Evolutionary conservation across 2,888 invertebrate species (phyloP).

Genomic region (Sinohyriopsis cumingii): DNA sequence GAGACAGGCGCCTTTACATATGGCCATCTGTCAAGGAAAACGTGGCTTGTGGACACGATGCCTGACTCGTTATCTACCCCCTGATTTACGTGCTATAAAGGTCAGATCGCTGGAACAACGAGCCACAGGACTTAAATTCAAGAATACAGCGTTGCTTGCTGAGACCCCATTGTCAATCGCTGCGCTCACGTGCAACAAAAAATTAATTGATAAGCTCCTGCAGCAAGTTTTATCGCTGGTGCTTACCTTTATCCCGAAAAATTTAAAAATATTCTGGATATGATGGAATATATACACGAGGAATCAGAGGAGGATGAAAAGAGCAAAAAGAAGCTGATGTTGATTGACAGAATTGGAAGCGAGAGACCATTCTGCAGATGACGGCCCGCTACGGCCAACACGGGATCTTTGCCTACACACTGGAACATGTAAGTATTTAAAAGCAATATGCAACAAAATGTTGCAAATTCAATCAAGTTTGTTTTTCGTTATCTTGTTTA

Average conservation of each 20-base stretch:
- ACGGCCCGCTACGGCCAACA: conserved; percentile 43
- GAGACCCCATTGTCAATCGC: conserved; percentile 43
- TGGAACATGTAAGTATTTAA: conserved; percentile 24
- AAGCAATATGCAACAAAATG: too few species aligned
- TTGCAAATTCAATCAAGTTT: too few species aligned
- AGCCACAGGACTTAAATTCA: conserved; percentile 32
- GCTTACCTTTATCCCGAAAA: conserved; percentile 44
- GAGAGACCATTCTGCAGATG: conserved; percentile 44
- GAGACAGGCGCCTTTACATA: conserved; percentile 43
- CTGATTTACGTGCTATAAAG: conserved; percentile 19
- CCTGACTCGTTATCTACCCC: conserved; percentile 8
- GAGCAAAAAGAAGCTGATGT: conserved; percentile 40
- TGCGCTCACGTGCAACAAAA: conserved; percentile 37
- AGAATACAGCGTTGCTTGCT: conserved; percentile 49
- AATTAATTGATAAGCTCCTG: conserved; percentile 31
- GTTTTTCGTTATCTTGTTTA: too few species aligned
- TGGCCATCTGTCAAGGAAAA: conserved; percentile 43
- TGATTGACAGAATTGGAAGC: conserved; percentile 40
- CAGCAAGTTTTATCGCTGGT: conserved; percentile 32
- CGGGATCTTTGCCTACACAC: conserved; percentile 42
- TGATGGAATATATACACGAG: conserved; percentile 27
- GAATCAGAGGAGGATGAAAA: conserved; percentile 15
- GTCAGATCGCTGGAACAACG: conserved; percentile 19
- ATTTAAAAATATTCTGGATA: conserved; percentile 22
- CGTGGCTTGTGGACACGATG: conserved; percentile 20